Evolutionary conservation across 2,113 vertebrate species (phyloP).

Genomic region (Noctilio leporinus): DNA sequence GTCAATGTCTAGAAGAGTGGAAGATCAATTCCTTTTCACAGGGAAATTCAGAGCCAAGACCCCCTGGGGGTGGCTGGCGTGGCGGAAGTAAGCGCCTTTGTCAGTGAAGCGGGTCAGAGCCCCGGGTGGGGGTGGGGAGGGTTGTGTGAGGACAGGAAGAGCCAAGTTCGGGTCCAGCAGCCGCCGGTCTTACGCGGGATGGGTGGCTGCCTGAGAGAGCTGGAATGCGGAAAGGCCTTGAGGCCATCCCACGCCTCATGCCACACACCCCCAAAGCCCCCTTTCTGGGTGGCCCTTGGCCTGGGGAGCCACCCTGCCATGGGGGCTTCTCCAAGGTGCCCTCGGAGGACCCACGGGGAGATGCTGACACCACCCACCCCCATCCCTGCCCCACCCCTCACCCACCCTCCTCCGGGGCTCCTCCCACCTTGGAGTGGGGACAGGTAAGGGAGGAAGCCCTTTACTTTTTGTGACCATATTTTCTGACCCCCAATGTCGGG

Average conservation of each 20-base stretch:
- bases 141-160: neutral
- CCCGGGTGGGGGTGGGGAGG: neutral
- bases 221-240: fast-evolving
- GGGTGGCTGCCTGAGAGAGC: neutral
- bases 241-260: fast-evolving
- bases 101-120: neutral
- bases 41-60: neutral
- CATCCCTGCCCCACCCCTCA: neutral
- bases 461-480: neutral
- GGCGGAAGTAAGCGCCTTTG: neutral
- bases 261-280: neutral
- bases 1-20: neutral
- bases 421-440: neutral
- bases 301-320: neutral
- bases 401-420: neutral
- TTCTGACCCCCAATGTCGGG: neutral
- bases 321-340: neutral
- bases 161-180: neutral
- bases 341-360: neutral
- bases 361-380: neutral
- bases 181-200: neutral
- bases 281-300: neutral
- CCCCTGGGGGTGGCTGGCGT: neutral
- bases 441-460: neutral
- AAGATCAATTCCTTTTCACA: neutral